Base-by-base conservation (phyloP, 2,113 vertebrate species). In the Toxostoma redivivum region DNA sequence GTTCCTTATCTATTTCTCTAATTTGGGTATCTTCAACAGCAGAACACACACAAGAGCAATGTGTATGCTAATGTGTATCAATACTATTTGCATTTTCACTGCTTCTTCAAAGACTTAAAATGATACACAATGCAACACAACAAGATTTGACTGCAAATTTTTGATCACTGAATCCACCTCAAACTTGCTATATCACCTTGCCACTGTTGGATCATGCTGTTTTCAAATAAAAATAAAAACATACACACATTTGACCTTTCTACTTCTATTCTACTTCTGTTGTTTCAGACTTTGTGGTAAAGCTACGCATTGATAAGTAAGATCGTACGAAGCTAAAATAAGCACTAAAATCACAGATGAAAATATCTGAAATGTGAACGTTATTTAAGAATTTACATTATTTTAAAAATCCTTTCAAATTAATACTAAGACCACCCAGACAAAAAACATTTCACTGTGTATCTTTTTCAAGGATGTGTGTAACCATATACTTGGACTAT, bases 401-500 rank as follows among this genome's bases (percentile, higher is more conserved):
- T 10, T 8, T 18, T 23, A 31, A 22, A 83, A 81, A 81, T 10
- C 33, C 15, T 45, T 73, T 73, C 7, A 8, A 35, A 48, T 56
- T 50, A 50, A 25, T 16, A 51, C 5, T 58, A 76, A 57, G 37
- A 60, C 5, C 45, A 20, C 31, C 13, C 50, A 24, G 7, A 23
- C 13, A 14, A 74, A 61, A 72, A 57, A 6, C 16, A 44, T 48
- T 48, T 53, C 28, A 44, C 28, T 15, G 4, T 17, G 4, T 30
- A 35, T 4, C 2, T 79, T 42, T 38, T 13, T 35, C 27, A 67
- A 38, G 37, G 15, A 44, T 10, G 0, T 1, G 1, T 16, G 21
- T 51, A 65, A 44, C 12, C 35, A 14, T 8, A 19, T 8, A 38
- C 44, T 13, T 56, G 13, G 24, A 18, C 14, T 20, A 17, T 3